Conservation (phyloP, 1,140 invertebrate genomes). For the Euwallacea similis region DNA sequence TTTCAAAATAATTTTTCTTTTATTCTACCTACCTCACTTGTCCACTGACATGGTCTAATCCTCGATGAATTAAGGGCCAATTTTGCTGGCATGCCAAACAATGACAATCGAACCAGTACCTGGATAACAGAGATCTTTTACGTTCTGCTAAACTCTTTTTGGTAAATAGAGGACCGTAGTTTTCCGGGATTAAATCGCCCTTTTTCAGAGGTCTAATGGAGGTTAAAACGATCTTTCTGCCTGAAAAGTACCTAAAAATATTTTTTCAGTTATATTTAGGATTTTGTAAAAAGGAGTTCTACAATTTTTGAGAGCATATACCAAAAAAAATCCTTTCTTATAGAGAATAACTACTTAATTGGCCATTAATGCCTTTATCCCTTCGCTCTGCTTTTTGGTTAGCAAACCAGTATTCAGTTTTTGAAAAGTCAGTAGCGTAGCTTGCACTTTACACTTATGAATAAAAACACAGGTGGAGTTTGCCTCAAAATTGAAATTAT, state of each 20-base stretch:
- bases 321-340: neutral
- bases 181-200: conserved; percentile 74
- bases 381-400: no score
- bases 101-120: conserved; percentile 81
- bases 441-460: no score
- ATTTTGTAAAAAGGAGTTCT: neutral
- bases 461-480: no score
- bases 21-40: conserved; percentile 40
- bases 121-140: conserved; percentile 64
- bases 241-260: conserved; percentile 69
- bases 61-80: conserved; percentile 71
- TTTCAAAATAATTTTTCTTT: neutral
- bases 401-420: no score
- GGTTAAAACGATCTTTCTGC: conserved; percentile 70
- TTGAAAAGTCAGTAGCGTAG: no score
- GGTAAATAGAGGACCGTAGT: conserved; percentile 83
- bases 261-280: neutral
- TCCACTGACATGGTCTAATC: conserved; percentile 39
- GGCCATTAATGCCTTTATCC: no score
- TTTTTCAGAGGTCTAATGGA: conserved; percentile 64
- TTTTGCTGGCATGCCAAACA: conserved; percentile 75
- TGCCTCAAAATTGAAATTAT: no score
- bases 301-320: neutral
- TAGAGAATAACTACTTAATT: no score
- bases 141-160: conserved; percentile 65